Evolutionary conservation across 2,113 vertebrate species (phyloP).

Genomic region (Tenrec ecaudatus): DNA sequence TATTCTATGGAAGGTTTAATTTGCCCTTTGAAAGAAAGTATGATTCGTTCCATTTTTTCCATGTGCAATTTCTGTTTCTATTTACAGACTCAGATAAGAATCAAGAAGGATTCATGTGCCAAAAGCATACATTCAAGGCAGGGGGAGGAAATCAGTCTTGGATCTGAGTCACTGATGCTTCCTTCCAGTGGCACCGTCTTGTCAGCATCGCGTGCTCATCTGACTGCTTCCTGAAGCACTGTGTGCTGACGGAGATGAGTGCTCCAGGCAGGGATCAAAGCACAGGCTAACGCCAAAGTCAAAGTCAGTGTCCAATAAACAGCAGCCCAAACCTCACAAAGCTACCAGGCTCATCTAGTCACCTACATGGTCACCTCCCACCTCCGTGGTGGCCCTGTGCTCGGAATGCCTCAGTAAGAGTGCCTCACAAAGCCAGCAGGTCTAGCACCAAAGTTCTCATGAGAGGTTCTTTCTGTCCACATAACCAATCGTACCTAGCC

Average conservation of each 20-base stretch:
- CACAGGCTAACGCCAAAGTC: neutral
- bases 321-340: neutral
- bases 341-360: too few species aligned
- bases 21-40: slow-evolving; percentile 80
- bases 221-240: neutral
- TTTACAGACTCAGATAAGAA: slow-evolving; percentile 82
- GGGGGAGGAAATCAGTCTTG: slow-evolving; percentile 66
- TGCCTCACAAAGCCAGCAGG: neutral
- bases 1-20: slow-evolving; percentile 84
- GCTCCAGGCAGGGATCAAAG: neutral
- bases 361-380: neutral
- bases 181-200: neutral
- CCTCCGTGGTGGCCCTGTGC: neutral
- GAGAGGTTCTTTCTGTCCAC: neutral
- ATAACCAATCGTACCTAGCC: neutral
- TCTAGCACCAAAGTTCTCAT: neutral
- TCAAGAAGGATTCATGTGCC: slow-evolving; percentile 78
- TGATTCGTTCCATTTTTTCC: slow-evolving; percentile 82
- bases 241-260: neutral
- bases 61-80: slow-evolving; percentile 80
- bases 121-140: slow-evolving; percentile 69
- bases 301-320: slow-evolving; percentile 30
- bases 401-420: neutral
- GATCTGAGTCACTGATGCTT: slow-evolving; percentile 34
- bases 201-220: neutral